Conservation (phyloP, 1,140 invertebrate species). For the Nephotettix cincticeps region DNA sequence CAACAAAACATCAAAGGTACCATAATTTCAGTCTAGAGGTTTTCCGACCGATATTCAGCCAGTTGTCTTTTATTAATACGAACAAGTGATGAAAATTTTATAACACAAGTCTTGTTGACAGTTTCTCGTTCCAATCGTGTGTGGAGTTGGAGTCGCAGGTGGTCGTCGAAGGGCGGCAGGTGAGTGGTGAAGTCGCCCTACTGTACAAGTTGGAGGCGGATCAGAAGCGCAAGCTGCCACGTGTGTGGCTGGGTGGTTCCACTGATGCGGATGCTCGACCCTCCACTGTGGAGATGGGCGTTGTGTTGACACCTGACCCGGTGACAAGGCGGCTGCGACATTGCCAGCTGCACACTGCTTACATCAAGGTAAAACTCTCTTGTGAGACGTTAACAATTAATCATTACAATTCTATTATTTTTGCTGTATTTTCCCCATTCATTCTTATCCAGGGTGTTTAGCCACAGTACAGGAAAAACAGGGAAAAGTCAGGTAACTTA, state of each 20-base stretch:
- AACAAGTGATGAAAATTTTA: too few relatives aligned
- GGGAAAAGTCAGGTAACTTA: too few relatives aligned
- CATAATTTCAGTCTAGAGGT: too few relatives aligned
- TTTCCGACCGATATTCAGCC: too few relatives aligned
- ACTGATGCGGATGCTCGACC: slow-evolving; percentile 46
- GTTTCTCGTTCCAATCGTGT: slow-evolving; percentile 83
- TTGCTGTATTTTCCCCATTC: too few relatives aligned
- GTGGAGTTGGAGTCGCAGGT: slow-evolving; percentile 71
- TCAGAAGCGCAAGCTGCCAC: slow-evolving; percentile 77
- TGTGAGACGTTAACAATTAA: too few relatives aligned
- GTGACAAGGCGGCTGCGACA: slow-evolving; percentile 46
- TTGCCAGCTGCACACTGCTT: slow-evolving; percentile 73
- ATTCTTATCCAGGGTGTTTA: too few relatives aligned
- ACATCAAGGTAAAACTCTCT: slow-evolving; percentile 77
- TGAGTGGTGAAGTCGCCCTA: slow-evolving; percentile 51
- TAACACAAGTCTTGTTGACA: not conserved
- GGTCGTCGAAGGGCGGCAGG: slow-evolving; percentile 7
- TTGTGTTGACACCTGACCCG: slow-evolving; percentile 37
- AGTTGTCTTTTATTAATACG: too few relatives aligned
- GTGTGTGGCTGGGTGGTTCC: slow-evolving; percentile 67
- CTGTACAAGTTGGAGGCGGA: slow-evolving; percentile 83
- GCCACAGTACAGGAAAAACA: too few relatives aligned
- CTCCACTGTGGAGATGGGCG: slow-evolving; percentile 44
- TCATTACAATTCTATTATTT: too few relatives aligned
- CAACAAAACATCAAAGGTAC: too few relatives aligned